Conservation (phyloP, 2,113 vertebrate genomes). For the Myodes glareolus region DNA sequence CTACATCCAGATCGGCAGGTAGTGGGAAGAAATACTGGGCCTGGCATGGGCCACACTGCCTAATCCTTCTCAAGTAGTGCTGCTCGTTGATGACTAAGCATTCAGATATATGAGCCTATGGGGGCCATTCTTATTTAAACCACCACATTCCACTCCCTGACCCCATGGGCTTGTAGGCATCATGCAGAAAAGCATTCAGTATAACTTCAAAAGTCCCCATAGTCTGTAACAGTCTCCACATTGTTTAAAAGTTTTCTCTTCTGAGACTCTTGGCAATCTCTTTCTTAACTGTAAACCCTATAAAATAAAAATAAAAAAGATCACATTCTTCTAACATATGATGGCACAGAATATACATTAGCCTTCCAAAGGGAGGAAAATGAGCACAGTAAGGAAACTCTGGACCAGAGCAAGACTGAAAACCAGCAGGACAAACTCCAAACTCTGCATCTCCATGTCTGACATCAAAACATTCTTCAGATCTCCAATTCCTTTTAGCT, state of each 20-base stretch:
- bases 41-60: background rate
- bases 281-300: background rate
- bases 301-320: background rate
- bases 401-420: background rate
- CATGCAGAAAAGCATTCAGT: background rate
- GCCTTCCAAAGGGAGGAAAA: background rate
- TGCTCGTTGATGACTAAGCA: background rate
- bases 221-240: background rate
- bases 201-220: background rate
- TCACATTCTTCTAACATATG: background rate
- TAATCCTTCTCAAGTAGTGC: background rate
- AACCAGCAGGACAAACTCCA: background rate
- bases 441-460: background rate
- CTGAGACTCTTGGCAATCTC: background rate
- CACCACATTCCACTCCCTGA: background rate
- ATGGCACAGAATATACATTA: background rate
- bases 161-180: background rate
- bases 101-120: background rate
- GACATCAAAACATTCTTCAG: background rate
- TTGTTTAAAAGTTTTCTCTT: background rate
- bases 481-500: background rate
- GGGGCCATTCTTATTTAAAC: background rate
- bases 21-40: background rate
- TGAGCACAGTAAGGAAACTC: background rate
- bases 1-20: too few relatives aligned